phyloP scores from a whole-genome alignment of 2,888 invertebrate species.

The Zelleria hepariella region DNA sequence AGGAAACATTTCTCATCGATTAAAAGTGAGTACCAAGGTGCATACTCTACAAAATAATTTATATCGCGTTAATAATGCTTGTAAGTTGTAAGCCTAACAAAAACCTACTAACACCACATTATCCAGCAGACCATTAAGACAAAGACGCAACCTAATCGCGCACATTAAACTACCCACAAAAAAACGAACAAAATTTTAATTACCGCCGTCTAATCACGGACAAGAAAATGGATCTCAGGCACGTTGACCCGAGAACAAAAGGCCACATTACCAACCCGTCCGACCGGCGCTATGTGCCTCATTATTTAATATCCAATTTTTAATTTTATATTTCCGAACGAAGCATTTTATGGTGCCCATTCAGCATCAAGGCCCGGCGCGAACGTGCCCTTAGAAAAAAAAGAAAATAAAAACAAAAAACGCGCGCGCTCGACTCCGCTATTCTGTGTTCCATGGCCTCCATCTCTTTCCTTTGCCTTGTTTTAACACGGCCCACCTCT shows the following conservation, averaged over 20 bases:
- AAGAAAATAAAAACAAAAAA: constrained; percentile 25
- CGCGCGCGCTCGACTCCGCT: constrained; percentile 27
- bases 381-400: constrained; percentile 31
- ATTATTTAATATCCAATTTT: constrained; percentile 41
- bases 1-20: background rate
- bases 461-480: constrained; percentile 32
- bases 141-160: constrained; percentile 9
- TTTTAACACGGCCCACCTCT: constrained; percentile 23
- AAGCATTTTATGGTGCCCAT: constrained; percentile 54
- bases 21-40: background rate
- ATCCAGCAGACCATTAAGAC: constrained; percentile 21
- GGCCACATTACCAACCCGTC: constrained; percentile 38
- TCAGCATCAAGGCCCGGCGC: constrained; percentile 40
- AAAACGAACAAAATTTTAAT: constrained; percentile 41
- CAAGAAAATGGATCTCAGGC: constrained; percentile 26
- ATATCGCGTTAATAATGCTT: no score
- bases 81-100: background rate
- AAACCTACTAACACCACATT: background rate
- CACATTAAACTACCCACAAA: constrained; percentile 3
- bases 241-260: constrained; percentile 50
- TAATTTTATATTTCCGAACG: constrained; percentile 58
- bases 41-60: no score
- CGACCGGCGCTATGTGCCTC: constrained; percentile 47
- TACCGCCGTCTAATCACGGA: constrained; percentile 22
- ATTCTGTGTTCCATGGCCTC: constrained; percentile 31